phyloP scores from a whole-genome alignment of 2,797 vertebrate genomes.

The Muscicapa comitata region DNA sequence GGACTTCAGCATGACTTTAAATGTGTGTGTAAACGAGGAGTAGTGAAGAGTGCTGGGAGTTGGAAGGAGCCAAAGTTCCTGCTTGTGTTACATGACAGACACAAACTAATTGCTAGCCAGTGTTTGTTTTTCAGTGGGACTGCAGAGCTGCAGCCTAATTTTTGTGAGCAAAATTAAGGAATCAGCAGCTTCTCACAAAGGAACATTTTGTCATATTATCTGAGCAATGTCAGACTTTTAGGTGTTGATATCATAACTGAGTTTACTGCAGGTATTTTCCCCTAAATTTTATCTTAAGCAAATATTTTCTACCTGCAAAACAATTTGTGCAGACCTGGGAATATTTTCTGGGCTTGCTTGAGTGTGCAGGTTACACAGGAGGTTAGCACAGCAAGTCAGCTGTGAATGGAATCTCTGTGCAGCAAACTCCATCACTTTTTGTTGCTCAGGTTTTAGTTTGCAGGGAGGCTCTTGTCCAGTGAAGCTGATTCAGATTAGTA shows the following conservation, averaged over 20 bases:
- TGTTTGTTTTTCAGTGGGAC: background rate
- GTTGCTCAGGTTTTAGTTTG: background rate
- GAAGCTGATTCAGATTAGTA: background rate
- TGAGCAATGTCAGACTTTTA: background rate
- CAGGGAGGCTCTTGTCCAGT: background rate
- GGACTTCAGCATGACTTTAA: background rate
- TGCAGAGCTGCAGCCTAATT: background rate
- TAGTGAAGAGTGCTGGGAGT: background rate
- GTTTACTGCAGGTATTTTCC: background rate
- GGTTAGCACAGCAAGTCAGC: background rate
- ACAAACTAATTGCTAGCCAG: background rate
- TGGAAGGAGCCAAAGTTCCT: background rate
- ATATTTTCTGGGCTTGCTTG: background rate
- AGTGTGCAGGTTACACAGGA: background rate
- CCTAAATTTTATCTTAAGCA: background rate
- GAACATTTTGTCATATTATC: background rate
- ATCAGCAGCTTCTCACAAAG: background rate
- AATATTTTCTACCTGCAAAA: background rate
- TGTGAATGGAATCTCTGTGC: background rate
- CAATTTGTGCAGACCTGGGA: background rate
- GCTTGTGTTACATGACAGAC: background rate
- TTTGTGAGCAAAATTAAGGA: background rate
- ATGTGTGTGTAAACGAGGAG: background rate
- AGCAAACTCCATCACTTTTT: background rate
- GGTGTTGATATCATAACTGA: background rate